A percentile compares a stretch with the other conserved stretches of the same genome.
Evolutionary conservation across 2,888 invertebrate species (phyloP).

Genomic region (Drosophila leonis): DNA sequence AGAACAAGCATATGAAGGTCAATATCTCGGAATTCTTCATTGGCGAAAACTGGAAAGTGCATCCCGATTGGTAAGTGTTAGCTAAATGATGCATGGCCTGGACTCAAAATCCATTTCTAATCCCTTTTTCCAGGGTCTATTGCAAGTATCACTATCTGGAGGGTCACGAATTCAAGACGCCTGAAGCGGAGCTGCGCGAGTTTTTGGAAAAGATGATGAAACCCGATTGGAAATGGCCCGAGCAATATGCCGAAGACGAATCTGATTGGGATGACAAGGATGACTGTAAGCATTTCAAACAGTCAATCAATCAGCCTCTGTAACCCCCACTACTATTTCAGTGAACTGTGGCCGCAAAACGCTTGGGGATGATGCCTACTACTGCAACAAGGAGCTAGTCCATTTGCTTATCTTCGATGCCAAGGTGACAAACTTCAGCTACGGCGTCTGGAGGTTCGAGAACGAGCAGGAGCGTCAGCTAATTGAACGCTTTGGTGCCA

Average conservation of each 20-base stretch:
- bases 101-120: no score
- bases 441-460: conserved; percentile 87
- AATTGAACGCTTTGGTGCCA: conserved; percentile 90
- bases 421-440: conserved; percentile 88
- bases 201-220: conserved; percentile 90
- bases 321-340: conserved; percentile 64
- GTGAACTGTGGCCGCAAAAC: conserved; percentile 89
- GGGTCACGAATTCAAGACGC: conserved; percentile 90
- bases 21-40: conserved; percentile 91
- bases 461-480: conserved; percentile 86
- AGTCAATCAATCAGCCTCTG: background rate
- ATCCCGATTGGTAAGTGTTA: conserved; percentile 93
- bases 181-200: conserved; percentile 91
- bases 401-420: conserved; percentile 95
- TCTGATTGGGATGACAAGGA: conserved; percentile 81
- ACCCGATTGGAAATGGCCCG: conserved; percentile 88
- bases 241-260: conserved; percentile 87
- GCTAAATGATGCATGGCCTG: background rate
- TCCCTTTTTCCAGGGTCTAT: conserved; percentile 89
- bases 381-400: conserved; percentile 93
- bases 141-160: conserved; percentile 94
- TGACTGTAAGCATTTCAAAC: conserved; percentile 66
- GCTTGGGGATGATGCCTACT: conserved; percentile 90
- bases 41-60: conserved; percentile 91
- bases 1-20: conserved; percentile 88